These are phyloP conservation scores for Denticeps clupeoides DNA, from an alignment of 2,797 vertebrate species.

Conservation along the genomic window DNA sequence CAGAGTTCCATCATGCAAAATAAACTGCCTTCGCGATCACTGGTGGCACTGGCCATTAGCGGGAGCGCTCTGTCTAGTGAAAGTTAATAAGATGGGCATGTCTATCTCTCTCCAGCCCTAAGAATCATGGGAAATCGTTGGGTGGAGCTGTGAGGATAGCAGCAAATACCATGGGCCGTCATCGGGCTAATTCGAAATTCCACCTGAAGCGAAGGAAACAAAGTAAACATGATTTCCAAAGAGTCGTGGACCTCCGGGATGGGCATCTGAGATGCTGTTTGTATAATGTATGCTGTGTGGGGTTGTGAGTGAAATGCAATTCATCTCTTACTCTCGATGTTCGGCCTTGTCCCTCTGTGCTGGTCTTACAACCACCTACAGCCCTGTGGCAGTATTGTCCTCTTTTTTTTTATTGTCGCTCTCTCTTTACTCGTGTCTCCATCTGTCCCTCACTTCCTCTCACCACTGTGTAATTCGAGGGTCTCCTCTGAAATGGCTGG, in stretches of 20 bases:
- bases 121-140: no score
- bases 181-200: background rate
- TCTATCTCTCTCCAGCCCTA: background rate
- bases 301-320: no score
- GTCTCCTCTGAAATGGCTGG: background rate
- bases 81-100: background rate
- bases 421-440: background rate
- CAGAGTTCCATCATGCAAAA: slow-evolving; percentile 49
- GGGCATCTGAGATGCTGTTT: background rate
- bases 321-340: background rate
- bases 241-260: background rate
- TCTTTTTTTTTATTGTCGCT: background rate
- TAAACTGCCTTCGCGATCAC: slow-evolving; percentile 51
- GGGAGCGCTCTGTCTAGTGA: background rate
- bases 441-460: background rate
- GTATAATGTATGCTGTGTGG: background rate
- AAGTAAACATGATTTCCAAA: background rate
- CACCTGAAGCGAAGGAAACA: background rate
- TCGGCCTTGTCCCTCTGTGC: background rate
- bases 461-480: background rate
- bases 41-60: no score
- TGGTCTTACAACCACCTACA: background rate
- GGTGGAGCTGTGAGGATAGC: no score
- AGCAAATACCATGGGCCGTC: no score
- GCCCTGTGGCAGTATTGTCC: background rate